A percentile compares a stretch with the other conserved stretches of the same genome.
These are phyloP conservation scores for Pantherophis vulpinus DNA, from an alignment of 2,797 vertebrate species.

Conservation along the genomic window DNA sequence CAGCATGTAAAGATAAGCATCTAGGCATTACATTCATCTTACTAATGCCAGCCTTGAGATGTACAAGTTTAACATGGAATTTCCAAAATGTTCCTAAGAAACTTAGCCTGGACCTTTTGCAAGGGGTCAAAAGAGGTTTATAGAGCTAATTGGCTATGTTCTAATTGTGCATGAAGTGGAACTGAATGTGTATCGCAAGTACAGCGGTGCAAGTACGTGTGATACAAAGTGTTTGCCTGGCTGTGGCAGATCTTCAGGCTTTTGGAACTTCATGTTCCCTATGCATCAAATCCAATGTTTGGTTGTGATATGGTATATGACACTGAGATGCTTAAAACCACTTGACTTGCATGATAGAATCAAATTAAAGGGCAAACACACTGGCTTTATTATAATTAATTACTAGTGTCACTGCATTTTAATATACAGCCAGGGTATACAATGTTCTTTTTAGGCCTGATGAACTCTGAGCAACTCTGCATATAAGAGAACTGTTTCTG, in stretches of 20 bases:
- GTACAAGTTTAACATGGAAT: not conserved
- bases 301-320: not conserved
- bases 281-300: not conserved
- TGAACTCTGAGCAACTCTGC: not conserved
- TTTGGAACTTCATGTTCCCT: not conserved
- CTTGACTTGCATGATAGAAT: not conserved
- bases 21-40: not conserved
- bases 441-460: not conserved
- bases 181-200: not conserved
- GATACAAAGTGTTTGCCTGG: not conserved
- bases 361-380: not conserved
- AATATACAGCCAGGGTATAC: not conserved
- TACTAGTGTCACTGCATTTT: not conserved
- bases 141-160: not conserved
- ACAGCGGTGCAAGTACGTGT: not conserved
- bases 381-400: not conserved
- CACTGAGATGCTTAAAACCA: not conserved
- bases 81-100: not conserved
- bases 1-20: not conserved
- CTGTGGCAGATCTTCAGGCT: not conserved
- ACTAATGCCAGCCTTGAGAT: not conserved
- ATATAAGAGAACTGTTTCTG: not conserved
- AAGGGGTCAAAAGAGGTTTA: not conserved
- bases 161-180: not conserved
- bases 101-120: not conserved